Percentiles rank a stretch among this genome's conserved stretches.
These are phyloP conservation scores for Diprion similis DNA, from an alignment of 1,140 invertebrate genomes.

Conservation along the genomic window DNA sequence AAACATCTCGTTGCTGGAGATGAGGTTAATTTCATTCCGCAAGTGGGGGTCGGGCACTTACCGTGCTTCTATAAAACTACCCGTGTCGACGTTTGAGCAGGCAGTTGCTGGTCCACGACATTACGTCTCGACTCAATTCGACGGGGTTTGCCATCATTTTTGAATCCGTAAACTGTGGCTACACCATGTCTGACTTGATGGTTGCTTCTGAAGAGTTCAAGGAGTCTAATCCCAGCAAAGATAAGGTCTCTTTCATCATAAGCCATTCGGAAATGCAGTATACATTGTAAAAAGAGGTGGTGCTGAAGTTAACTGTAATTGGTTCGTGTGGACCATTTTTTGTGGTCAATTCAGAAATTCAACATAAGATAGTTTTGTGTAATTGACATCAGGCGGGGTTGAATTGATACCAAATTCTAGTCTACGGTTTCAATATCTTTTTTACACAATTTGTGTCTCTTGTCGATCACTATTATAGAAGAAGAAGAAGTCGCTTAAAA, in stretches of 20 bases:
- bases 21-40: background rate
- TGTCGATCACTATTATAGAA: background rate
- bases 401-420: background rate
- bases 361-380: background rate
- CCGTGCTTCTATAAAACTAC: background rate
- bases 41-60: background rate
- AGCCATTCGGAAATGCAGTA: no score
- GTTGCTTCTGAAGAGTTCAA: background rate
- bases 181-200: background rate
- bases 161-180: background rate
- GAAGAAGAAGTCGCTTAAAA: slow-evolving; percentile 5
- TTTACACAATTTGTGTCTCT: background rate
- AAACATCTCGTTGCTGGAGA: background rate
- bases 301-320: no score
- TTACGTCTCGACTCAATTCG: no score
- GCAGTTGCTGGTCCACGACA: background rate
- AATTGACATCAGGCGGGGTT: background rate
- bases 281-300: no score
- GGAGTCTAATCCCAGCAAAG: background rate
- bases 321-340: no score
- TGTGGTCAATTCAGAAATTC: background rate
- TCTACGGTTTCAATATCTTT: background rate
- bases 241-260: no score
- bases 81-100: background rate
- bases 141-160: no score